Evolutionary conservation across 1,140 invertebrate genomes (phyloP).

Genomic region (Metopolophium dirhodum): DNA sequence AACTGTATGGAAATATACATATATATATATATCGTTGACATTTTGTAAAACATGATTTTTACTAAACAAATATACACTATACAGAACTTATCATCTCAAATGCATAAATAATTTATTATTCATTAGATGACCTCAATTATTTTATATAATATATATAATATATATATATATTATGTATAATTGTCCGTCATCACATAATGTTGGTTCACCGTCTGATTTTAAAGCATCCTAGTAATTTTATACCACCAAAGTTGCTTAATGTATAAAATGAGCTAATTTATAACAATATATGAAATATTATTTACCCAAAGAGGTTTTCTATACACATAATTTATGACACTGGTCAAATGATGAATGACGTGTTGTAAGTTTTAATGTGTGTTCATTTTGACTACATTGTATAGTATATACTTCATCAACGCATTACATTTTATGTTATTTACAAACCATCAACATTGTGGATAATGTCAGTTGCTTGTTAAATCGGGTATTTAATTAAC

Average conservation of each 20-base stretch:
- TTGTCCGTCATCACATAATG: background rate
- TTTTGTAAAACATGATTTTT: slow-evolving; percentile 20
- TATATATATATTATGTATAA: no score
- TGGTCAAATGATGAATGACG: slow-evolving; percentile 2
- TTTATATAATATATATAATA: background rate
- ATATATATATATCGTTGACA: background rate
- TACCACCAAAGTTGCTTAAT: background rate
- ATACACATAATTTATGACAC: background rate
- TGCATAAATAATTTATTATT: background rate
- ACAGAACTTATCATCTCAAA: background rate
- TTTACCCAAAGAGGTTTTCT: background rate
- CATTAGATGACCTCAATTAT: background rate
- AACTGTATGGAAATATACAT: background rate
- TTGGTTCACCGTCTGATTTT: background rate
- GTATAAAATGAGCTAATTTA: background rate
- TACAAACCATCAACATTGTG: background rate
- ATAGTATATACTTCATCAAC: background rate
- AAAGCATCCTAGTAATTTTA: background rate
- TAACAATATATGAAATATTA: background rate
- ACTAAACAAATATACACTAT: background rate
- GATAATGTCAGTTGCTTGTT: background rate
- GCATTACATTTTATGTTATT: background rate
- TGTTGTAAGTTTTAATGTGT: background rate
- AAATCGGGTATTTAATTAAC: slow-evolving; percentile 26
- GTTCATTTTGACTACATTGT: background rate